These are phyloP conservation scores for Melitaea cinxia DNA, from an alignment of 1,140 invertebrate species.

Conservation along the genomic window DNA sequence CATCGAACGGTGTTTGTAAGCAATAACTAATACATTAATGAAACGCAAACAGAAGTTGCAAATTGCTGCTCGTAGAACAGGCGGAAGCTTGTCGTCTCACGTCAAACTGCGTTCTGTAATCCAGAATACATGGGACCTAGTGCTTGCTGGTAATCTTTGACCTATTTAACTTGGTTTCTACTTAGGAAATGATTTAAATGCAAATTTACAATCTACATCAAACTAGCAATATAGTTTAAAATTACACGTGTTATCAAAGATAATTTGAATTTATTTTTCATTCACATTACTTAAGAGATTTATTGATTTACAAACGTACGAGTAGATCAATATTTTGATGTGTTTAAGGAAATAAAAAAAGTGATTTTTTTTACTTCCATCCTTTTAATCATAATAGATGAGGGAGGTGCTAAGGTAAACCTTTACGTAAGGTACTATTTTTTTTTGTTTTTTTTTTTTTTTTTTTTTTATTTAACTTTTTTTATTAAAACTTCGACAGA, in stretches of 20 bases:
- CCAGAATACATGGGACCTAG: conserved; percentile 10
- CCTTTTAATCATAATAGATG: no score
- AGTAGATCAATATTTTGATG: no score
- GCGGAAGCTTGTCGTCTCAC: background rate
- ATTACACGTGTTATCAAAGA: background rate
- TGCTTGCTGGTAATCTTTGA: conserved; percentile 15
- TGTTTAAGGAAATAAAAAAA: no score
- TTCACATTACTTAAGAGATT: no score
- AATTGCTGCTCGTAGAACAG: background rate
- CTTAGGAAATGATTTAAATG: conserved; percentile 10
- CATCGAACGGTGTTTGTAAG: background rate
- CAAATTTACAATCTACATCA: conserved; percentile 12
- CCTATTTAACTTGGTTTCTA: conserved; percentile 16
- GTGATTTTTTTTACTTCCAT: no score
- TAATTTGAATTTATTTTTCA: background rate
- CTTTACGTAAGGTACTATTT: no score
- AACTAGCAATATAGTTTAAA: background rate
- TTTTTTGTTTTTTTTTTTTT: no score
- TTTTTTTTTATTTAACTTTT: no score
- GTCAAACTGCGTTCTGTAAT: conserved; percentile 3
- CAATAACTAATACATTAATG: conserved; percentile 1
- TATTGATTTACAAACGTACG: no score
- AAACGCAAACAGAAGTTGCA: conserved; percentile 1
- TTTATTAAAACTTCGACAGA: no score
- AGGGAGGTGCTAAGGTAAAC: no score